These are phyloP conservation scores for Urechis unicinctus DNA, from an alignment of 2,888 invertebrate species.

Conservation along the genomic window DNA sequence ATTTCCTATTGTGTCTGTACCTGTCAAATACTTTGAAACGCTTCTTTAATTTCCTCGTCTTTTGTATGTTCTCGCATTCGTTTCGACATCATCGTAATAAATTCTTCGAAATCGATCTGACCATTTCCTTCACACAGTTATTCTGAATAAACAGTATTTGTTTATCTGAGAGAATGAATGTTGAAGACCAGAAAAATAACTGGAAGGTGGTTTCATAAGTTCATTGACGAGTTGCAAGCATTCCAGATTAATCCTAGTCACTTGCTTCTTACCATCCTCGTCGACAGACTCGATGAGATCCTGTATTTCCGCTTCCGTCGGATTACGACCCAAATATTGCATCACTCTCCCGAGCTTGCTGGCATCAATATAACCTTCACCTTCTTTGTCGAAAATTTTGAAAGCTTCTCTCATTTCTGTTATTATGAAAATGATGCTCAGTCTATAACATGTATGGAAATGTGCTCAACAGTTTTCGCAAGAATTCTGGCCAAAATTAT, in stretches of 20 bases:
- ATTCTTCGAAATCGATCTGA: slow-evolving; percentile 11
- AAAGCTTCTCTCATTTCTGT: slow-evolving; percentile 13
- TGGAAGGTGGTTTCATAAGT: too few relatives aligned
- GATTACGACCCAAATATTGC: slow-evolving; percentile 9
- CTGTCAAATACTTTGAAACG: slow-evolving; percentile 15
- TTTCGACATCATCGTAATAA: slow-evolving; percentile 12
- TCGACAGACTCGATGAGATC: slow-evolving; percentile 16
- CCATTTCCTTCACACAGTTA: slow-evolving; percentile 10
- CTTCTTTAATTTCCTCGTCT: slow-evolving; percentile 9
- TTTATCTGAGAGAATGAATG: too few relatives aligned
- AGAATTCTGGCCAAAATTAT: too few relatives aligned
- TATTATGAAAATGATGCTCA: too few relatives aligned
- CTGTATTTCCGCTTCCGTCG: slow-evolving; percentile 15
- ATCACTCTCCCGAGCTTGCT: slow-evolving; percentile 11
- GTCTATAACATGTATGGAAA: too few relatives aligned
- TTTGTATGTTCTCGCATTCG: slow-evolving; percentile 1
- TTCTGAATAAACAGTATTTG: too few relatives aligned
- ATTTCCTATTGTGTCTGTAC: neutral
- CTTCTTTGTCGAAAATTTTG: slow-evolving; percentile 11
- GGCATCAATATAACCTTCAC: slow-evolving; percentile 14
- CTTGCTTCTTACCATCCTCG: slow-evolving; percentile 13
- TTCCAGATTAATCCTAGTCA: too few relatives aligned
- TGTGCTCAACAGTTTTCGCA: too few relatives aligned
- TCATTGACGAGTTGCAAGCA: too few relatives aligned
- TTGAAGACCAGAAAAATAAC: too few relatives aligned